These are phyloP conservation scores for Podocnemis expansa DNA, from an alignment of 2,113 vertebrate species.

Conservation along the genomic window DNA sequence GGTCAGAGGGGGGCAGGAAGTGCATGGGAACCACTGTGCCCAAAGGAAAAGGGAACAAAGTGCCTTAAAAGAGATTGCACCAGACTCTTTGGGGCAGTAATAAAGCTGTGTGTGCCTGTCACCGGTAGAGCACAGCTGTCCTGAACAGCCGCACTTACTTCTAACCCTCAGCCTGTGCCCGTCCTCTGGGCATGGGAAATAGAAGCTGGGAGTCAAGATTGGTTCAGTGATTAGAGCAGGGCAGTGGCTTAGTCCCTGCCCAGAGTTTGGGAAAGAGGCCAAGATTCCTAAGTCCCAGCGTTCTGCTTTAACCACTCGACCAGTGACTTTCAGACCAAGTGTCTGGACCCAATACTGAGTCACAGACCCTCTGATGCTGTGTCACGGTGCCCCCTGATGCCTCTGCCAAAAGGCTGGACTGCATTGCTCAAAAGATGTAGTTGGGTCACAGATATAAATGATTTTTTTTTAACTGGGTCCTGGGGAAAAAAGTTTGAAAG, in stretches of 20 bases:
- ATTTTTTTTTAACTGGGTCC: too few species aligned
- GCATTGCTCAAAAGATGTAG: too few species aligned
- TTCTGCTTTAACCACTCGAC: background rate
- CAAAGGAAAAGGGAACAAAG: background rate
- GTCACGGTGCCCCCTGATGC: too few species aligned
- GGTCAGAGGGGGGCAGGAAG: background rate
- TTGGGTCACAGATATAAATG: too few species aligned
- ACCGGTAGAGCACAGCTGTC: background rate
- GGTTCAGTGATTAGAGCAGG: too few species aligned
- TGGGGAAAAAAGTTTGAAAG: too few species aligned
- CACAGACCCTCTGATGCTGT: too few species aligned
- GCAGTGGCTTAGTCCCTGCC: background rate
- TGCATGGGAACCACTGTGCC: fast-evolving
- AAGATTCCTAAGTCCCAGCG: background rate
- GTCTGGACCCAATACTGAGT: too few species aligned
- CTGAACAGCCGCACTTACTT: background rate
- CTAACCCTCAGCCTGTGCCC: background rate
- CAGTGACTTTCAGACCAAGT: too few species aligned
- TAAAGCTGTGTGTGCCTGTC: background rate
- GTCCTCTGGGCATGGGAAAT: background rate
- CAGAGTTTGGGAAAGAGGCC: background rate
- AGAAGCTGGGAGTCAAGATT: background rate
- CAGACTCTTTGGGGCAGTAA: background rate
- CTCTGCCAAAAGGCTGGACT: too few species aligned
- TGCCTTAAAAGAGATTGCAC: background rate